A percentile compares a stretch with the other conserved stretches of the same genome.
Conservation (phyloP, 2,888 invertebrate genomes). For the Pristionchus entomophagus region DNA sequence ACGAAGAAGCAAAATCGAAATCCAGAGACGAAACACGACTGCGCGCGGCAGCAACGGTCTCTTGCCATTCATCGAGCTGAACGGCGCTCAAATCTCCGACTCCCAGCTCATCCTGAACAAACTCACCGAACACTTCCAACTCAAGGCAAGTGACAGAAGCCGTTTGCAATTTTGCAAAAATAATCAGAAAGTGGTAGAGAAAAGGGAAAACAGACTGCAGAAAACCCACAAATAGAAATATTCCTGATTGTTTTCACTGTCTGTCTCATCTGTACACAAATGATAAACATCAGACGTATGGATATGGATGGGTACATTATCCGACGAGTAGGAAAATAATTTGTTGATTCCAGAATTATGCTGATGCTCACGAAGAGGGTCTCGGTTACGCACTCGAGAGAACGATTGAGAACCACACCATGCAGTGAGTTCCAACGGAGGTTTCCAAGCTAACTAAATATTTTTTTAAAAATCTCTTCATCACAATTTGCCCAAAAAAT, state of each 20-base stretch:
- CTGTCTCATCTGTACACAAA: too few species aligned
- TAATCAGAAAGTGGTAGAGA: too few species aligned
- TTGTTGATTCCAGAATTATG: background rate
- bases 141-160: slow-evolving; percentile 19
- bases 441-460: background rate
- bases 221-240: too few species aligned
- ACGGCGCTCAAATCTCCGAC: slow-evolving; percentile 31
- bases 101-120: background rate
- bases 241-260: too few species aligned
- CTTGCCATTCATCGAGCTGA: slow-evolving; percentile 38
- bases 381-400: background rate
- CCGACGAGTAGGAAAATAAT: too few species aligned
- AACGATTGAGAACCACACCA: background rate
- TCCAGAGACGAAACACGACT: background rate
- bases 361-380: background rate
- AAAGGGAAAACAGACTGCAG: too few species aligned
- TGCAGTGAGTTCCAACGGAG: background rate
- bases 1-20: background rate
- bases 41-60: slow-evolving; percentile 41
- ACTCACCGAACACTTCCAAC: background rate
- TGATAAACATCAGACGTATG: too few species aligned
- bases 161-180: too few species aligned
- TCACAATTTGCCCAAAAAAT: background rate
- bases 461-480: background rate
- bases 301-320: too few species aligned